Evolutionary conservation across 2,797 vertebrate species (phyloP).

Genomic region (Platyrinchus mystaceus): DNA sequence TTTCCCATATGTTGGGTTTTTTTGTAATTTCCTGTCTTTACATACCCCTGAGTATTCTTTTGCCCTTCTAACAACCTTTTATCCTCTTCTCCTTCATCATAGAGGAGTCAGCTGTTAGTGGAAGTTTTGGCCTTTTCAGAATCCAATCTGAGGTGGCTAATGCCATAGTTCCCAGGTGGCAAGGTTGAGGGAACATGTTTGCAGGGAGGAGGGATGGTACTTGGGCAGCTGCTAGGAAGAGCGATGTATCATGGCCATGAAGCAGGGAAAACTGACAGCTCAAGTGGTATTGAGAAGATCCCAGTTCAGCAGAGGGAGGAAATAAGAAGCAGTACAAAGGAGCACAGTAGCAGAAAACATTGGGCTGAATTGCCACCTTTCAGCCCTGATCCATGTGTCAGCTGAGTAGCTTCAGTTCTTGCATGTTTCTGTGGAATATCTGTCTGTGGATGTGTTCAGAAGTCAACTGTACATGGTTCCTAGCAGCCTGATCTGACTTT

Average conservation of each 20-base stretch:
- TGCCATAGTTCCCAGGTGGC: not conserved
- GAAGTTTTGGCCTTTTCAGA: not conserved
- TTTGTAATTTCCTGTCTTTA: not conserved
- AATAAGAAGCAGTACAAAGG: not conserved
- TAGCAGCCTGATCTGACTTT: not conserved
- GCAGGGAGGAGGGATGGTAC: not conserved
- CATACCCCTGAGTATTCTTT: not conserved
- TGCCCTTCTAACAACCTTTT: not conserved
- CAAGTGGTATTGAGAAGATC: not conserved
- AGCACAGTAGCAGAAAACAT: not conserved
- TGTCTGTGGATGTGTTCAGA: not conserved
- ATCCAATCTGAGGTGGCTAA: not conserved
- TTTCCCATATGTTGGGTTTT: not conserved
- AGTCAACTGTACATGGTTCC: not conserved
- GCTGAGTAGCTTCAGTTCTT: not conserved
- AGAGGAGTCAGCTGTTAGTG: not conserved
- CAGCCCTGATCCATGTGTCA: not conserved
- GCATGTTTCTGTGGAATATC: not conserved
- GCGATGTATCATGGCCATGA: rapidly evolving
- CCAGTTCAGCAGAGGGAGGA: not conserved
- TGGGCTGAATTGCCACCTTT: not conserved
- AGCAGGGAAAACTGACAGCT: not conserved
- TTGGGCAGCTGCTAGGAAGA: not conserved
- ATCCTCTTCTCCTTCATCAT: not conserved
- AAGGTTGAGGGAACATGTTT: not conserved